These are phyloP conservation scores for Hedychridium roseum DNA, from an alignment of 2,888 invertebrate species.

Conservation along the genomic window DNA sequence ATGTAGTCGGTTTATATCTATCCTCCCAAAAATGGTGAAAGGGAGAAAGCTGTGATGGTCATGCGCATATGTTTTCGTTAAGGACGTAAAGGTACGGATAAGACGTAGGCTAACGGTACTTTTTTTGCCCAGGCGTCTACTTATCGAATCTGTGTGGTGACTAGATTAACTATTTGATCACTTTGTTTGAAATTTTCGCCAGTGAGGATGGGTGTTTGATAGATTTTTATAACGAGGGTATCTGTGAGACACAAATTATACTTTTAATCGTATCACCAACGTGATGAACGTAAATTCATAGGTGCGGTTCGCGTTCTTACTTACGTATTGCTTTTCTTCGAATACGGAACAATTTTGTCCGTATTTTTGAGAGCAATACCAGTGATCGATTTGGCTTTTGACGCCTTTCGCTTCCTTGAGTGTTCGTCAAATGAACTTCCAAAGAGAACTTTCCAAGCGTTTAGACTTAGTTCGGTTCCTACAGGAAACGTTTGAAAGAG, in stretches of 20 bases:
- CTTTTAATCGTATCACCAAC: slow-evolving; percentile 26
- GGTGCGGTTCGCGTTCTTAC: background rate
- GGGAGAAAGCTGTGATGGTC: slow-evolving; percentile 15
- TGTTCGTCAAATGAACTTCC: no score
- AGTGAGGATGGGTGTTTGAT: slow-evolving; percentile 25
- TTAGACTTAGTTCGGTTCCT: no score
- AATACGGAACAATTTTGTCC: slow-evolving; percentile 4
- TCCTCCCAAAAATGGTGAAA: slow-evolving; percentile 5
- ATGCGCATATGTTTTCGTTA: slow-evolving; percentile 15
- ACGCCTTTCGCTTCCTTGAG: no score
- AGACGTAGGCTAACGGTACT: slow-evolving; percentile 6
- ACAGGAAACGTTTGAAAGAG: no score
- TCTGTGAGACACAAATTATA: slow-evolving; percentile 32
- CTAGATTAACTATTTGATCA: slow-evolving; percentile 3
- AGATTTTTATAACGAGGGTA: slow-evolving; percentile 36
- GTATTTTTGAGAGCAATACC: slow-evolving; percentile 14
- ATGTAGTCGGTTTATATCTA: slow-evolving; percentile 5
- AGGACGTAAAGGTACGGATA: slow-evolving; percentile 5
- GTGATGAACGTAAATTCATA: slow-evolving; percentile 1
- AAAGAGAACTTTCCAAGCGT: no score
- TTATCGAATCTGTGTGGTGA: slow-evolving; percentile 12
- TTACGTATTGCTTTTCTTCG: slow-evolving; percentile 6
- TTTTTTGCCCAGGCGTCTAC: slow-evolving; percentile 16
- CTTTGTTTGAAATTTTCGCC: slow-evolving; percentile 14
- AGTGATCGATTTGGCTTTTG: no score